Evolutionary conservation across 2,888 invertebrate species (phyloP).

Genomic region (Lumbricus terrestris): DNA sequence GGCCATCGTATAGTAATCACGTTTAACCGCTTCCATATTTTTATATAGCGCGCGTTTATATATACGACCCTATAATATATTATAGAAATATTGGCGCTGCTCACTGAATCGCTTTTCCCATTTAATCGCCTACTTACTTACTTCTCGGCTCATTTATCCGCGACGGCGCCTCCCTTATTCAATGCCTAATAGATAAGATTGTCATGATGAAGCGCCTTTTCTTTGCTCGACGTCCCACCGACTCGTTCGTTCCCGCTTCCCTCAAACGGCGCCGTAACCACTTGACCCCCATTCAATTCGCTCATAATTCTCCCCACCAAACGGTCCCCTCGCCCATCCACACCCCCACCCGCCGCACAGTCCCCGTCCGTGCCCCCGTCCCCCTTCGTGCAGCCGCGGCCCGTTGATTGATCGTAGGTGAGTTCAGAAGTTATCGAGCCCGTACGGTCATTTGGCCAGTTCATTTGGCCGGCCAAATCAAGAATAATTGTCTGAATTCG

Average conservation of each 20-base stretch:
- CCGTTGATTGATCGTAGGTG: background rate
- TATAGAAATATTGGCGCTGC: background rate
- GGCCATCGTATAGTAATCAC: too few species aligned
- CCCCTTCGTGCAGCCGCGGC: background rate
- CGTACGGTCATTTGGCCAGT: constrained; percentile 15
- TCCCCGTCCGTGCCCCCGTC: background rate
- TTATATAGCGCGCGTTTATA: too few species aligned
- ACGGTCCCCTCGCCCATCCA: background rate
- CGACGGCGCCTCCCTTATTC: background rate
- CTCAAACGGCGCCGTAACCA: background rate
- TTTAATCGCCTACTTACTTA: background rate
- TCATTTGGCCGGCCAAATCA: constrained; percentile 15
- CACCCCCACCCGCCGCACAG: background rate
- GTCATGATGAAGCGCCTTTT: constrained; percentile 3
- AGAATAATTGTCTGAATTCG: constrained; percentile 18
- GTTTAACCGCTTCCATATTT: too few species aligned
- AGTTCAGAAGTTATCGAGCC: constrained; percentile 5
- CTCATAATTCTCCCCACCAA: constrained; percentile 10
- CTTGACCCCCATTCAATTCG: constrained; percentile 5
- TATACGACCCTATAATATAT: too few species aligned
- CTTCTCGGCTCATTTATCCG: background rate
- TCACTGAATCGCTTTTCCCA: background rate
- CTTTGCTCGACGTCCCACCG: background rate
- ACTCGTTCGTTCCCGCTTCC: background rate
- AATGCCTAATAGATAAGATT: constrained; percentile 3